Percentiles rank a stretch among this genome's conserved stretches.
Conservation (phyloP, 2,797 vertebrate species). For the Manis pentadactyla region DNA sequence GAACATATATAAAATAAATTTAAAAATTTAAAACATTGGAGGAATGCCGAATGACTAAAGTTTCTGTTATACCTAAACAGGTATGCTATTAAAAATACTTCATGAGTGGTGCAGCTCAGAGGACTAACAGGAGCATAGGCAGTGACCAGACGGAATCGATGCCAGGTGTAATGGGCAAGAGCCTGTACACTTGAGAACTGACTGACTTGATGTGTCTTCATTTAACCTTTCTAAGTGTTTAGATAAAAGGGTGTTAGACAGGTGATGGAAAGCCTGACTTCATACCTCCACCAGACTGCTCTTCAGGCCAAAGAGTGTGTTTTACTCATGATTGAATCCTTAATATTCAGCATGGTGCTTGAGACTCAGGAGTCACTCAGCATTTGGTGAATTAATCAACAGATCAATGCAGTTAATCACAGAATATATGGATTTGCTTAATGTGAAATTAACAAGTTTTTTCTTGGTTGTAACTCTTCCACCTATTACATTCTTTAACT, state of each 20-base stretch:
- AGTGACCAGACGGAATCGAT: neutral
- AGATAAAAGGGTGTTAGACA: neutral
- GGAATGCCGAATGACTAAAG: neutral
- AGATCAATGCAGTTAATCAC: neutral
- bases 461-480: neutral
- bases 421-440: neutral
- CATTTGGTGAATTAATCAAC: conserved; percentile 9
- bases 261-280: neutral
- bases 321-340: neutral
- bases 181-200: neutral
- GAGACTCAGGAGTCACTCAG: neutral
- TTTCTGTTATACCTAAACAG: neutral
- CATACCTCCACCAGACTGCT: neutral
- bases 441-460: conserved; percentile 14
- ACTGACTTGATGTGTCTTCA: neutral
- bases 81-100: conserved; percentile 1
- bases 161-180: neutral
- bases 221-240: neutral
- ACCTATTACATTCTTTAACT: neutral
- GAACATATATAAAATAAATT: neutral
- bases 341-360: neutral
- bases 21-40: neutral
- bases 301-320: neutral
- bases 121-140: neutral
- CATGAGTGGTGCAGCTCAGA: neutral